A percentile compares a stretch with the other conserved stretches of the same genome.
phyloP scores from a whole-genome alignment of 2,888 invertebrate genomes.

The Colostygia pectinataria region DNA sequence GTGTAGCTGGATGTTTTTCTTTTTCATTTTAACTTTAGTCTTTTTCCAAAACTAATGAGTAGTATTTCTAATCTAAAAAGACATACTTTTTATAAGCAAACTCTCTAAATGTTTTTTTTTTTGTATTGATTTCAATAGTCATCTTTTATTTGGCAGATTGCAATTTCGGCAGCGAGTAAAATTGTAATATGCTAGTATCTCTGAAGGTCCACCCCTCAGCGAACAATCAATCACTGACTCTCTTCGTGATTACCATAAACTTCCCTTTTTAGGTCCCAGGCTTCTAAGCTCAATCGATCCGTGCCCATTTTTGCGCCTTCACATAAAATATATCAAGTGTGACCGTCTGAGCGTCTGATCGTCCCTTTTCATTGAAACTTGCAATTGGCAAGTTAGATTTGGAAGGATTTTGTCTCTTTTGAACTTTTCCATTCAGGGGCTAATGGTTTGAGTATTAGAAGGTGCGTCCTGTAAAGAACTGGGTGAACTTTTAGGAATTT shows the following conservation, averaged over 20 bases:
- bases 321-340: conserved; percentile 61
- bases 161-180: conserved; percentile 11
- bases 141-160: conserved; percentile 9
- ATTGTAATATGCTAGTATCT: conserved; percentile 16
- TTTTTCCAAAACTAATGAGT: not conserved
- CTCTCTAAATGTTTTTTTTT: not conserved
- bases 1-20: conserved; percentile 1
- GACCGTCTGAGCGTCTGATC: conserved; percentile 38
- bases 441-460: conserved; percentile 28
- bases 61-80: not conserved
- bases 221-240: conserved; percentile 78
- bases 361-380: conserved; percentile 75
- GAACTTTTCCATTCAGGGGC: conserved; percentile 42
- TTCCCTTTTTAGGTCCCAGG: conserved; percentile 76
- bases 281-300: conserved; percentile 77
- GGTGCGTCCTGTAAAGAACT: conserved; percentile 6
- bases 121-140: not conserved
- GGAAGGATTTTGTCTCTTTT: conserved; percentile 56
- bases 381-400: conserved; percentile 71
- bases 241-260: conserved; percentile 81
- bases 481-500: conserved; percentile 11
- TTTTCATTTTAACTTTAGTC: not conserved
- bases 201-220: conserved; percentile 48
- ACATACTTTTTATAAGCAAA: not conserved
- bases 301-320: conserved; percentile 69